phyloP scores from a whole-genome alignment of 2,888 invertebrate genomes.

The Ariolimax columbianus region DNA sequence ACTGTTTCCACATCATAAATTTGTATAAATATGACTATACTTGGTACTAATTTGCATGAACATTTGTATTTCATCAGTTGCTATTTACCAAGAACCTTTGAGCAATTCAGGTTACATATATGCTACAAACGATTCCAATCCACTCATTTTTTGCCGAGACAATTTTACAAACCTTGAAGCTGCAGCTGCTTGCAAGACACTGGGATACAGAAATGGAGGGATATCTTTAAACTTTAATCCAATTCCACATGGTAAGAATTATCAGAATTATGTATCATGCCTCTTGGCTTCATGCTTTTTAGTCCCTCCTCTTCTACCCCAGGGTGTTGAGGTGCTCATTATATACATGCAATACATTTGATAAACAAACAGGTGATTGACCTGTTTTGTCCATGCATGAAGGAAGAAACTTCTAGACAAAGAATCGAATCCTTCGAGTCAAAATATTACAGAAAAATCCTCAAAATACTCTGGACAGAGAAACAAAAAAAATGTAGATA shows the following conservation, averaged over 20 bases:
- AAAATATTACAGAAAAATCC: no score
- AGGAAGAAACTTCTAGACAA: no score
- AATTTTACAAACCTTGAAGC: constrained; percentile 7
- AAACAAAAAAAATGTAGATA: no score
- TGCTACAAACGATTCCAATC: neutral
- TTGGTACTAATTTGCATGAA: no score
- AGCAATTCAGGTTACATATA: constrained; percentile 6
- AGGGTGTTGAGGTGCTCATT: no score
- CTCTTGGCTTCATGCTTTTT: neutral
- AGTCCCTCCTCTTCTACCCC: neutral
- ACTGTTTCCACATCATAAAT: neutral
- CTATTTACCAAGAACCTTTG: neutral
- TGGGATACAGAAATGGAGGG: constrained; percentile 2
- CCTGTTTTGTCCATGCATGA: no score
- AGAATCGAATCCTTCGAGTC: no score
- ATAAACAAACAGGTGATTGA: no score
- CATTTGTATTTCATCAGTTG: constrained; percentile 5
- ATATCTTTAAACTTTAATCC: constrained; percentile 6
- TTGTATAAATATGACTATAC: neutral
- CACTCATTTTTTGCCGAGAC: constrained; percentile 15
- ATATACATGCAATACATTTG: no score
- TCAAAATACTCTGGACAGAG: no score
- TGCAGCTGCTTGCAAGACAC: constrained; percentile 13
- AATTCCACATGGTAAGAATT: constrained; percentile 16
- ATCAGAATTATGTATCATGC: neutral